These are phyloP conservation scores for Esperia sulphurella DNA, from an alignment of 2,888 invertebrate genomes.

Conservation along the genomic window DNA sequence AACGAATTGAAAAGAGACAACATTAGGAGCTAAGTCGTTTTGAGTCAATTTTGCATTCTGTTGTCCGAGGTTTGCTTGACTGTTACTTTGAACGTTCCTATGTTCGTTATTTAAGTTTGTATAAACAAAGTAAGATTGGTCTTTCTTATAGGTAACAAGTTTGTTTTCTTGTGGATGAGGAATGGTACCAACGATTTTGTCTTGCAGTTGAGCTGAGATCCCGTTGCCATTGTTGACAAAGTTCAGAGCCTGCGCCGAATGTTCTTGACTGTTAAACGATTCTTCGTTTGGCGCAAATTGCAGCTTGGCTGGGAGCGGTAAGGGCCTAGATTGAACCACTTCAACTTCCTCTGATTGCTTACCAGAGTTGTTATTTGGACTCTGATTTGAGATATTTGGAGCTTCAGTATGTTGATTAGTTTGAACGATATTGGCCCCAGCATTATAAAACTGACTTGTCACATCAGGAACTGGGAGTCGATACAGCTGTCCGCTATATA, in stretches of 20 bases:
- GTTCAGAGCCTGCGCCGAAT: conserved; percentile 25
- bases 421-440: conserved; percentile 32
- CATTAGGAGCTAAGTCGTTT: conserved; percentile 27
- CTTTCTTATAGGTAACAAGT: conserved; percentile 60
- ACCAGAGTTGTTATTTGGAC: conserved; percentile 19
- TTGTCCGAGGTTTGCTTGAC: conserved; percentile 11
- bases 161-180: conserved; percentile 61
- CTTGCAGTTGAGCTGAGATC: conserved; percentile 62
- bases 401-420: conserved; percentile 24
- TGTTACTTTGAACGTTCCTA: conserved; percentile 21
- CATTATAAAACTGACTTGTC: conserved; percentile 56
- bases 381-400: conserved; percentile 23
- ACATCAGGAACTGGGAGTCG: conserved; percentile 66
- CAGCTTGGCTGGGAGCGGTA: conserved; percentile 40
- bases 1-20: conserved; percentile 50
- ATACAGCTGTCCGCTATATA: conserved; percentile 69
- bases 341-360: conserved; percentile 45
- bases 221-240: conserved; percentile 47
- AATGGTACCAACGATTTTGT: conserved; percentile 64
- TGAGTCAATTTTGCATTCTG: conserved; percentile 27
- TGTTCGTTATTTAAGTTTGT: conserved; percentile 46
- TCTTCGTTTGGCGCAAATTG: conserved; percentile 37
- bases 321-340: conserved; percentile 47
- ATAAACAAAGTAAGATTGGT: conserved; percentile 61
- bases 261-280: conserved; percentile 42